These are phyloP conservation scores for Erithacus rubecula DNA, from an alignment of 2,797 vertebrate species.

Conservation along the genomic window DNA sequence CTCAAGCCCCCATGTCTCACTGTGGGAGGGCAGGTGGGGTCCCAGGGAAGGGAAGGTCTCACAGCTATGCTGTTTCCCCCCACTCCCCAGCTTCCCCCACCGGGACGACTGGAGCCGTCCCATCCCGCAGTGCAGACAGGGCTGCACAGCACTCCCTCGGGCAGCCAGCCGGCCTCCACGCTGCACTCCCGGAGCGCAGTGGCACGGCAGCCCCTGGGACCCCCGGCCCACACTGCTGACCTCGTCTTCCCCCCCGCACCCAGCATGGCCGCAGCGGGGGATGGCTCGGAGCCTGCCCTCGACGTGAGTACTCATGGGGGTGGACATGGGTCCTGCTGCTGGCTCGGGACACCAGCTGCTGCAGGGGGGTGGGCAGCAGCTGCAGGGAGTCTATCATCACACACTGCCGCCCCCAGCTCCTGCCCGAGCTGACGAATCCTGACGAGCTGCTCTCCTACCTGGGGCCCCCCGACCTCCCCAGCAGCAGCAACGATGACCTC, in stretches of 20 bases:
- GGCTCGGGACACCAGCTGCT: neutral
- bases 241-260: slow-evolving; percentile 72
- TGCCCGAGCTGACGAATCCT: slow-evolving; percentile 94
- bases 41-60: neutral
- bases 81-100: slow-evolving; percentile 76
- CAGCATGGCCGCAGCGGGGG: slow-evolving; percentile 69
- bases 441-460: slow-evolving; percentile 95
- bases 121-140: slow-evolving; percentile 79
- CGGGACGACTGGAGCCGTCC: slow-evolving; percentile 82
- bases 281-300: slow-evolving; percentile 86
- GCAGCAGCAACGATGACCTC: slow-evolving; percentile 92
- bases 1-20: neutral
- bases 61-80: rapidly evolving
- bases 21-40: neutral
- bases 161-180: slow-evolving; percentile 77
- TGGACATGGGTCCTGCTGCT: neutral
- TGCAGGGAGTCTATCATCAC: neutral
- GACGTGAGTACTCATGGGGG: slow-evolving; percentile 83
- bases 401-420: slow-evolving; percentile 76
- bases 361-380: neutral
- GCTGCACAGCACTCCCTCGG: slow-evolving; percentile 76
- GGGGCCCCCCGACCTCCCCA: slow-evolving; percentile 92
- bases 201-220: slow-evolving; percentile 57
- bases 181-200: slow-evolving; percentile 81
- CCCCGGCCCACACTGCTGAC: slow-evolving; percentile 56